Base-by-base conservation (phyloP, 2,888 invertebrate genomes). In the Heliothis peltigera region DNA sequence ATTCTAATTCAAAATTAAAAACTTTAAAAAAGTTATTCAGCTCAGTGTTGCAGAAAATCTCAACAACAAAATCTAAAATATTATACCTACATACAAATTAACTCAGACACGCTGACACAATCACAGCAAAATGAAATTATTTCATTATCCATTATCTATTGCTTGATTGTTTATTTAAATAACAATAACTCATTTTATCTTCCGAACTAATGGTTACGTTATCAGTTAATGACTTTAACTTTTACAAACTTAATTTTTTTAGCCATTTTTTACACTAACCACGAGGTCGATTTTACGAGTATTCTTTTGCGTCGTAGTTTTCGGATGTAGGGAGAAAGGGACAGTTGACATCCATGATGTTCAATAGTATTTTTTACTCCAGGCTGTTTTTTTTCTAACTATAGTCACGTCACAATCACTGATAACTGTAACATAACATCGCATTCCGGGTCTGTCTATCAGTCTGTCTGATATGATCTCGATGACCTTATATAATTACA, bases 141-240 rank as follows among this genome's bases (percentile, higher is more conserved):
- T 79, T 79, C 60, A 68, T 75, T 77, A 63, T 25, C 18, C 22
- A 8, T 62, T 73, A 77, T 77, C 80, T 75, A 42, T 64, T 64
- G 60, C 63, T 57, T 62, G 69, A 72, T 73, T 63, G 79, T 72
- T 55, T 79, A 77, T 75, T 82, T 72, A 68, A 77, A 78, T 82
- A 80, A 79, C 76, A 75, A 79, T 80, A 81, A 77, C 68, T 77
- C 63, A 55, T 47, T 71, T 84, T 89, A 84, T 89, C 88, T 84
- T 18, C 35, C 32, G 61, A 61, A 28, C 82, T 88, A 87, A 89
- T 87, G 84, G 86, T 77, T 76, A 28, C 64, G 65, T 89, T 89
- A 90, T 89, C 90, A 83, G 81, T 79, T 89, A 88, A 89, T 89
- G 87, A 87, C 51, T 75, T 74, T 47, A 70, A 70, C 75, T 81